These are phyloP conservation scores for Tyrophagus putrescentiae DNA, from an alignment of 1,140 invertebrate genomes.

Conservation along the genomic window DNA sequence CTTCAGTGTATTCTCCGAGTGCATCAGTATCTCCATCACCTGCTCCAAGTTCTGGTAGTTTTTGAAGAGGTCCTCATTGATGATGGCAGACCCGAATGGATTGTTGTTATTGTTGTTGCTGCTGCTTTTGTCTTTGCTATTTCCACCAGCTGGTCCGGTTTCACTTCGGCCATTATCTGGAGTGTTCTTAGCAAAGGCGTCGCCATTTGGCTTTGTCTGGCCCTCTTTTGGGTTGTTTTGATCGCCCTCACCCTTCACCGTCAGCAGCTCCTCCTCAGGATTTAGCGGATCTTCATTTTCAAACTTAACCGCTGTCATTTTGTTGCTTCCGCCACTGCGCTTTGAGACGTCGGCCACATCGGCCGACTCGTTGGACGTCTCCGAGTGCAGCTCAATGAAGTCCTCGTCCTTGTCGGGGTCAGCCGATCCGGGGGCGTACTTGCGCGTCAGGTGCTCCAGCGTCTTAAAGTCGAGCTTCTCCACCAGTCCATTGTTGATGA, in stretches of 20 bases:
- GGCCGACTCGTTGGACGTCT: slow-evolving; percentile 32
- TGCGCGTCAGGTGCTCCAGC: neutral
- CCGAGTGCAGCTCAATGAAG: neutral
- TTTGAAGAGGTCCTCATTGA: neutral
- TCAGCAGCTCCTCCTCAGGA: neutral
- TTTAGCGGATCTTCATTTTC: neutral
- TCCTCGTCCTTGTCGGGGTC: neutral
- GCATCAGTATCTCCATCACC: neutral
- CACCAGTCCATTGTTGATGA: neutral
- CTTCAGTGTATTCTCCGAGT: neutral
- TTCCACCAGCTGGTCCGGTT: too few species aligned
- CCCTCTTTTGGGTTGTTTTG: neutral
- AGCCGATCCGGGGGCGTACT: neutral
- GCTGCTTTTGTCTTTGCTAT: neutral
- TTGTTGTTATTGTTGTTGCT: slow-evolving; percentile 4
- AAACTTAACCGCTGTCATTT: neutral
- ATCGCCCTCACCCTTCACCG: neutral
- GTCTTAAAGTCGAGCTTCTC: neutral
- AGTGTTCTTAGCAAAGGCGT: too few species aligned
- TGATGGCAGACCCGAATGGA: neutral
- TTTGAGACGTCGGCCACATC: slow-evolving; percentile 20
- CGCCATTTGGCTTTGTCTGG: too few species aligned
- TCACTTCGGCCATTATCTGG: too few species aligned
- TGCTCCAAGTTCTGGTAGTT: slow-evolving; percentile 10
- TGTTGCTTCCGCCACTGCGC: neutral